A percentile compares a stretch with the other conserved stretches of the same genome.
phyloP scores from a whole-genome alignment of 2,888 invertebrate species.

The Mythimna ferrago region DNA sequence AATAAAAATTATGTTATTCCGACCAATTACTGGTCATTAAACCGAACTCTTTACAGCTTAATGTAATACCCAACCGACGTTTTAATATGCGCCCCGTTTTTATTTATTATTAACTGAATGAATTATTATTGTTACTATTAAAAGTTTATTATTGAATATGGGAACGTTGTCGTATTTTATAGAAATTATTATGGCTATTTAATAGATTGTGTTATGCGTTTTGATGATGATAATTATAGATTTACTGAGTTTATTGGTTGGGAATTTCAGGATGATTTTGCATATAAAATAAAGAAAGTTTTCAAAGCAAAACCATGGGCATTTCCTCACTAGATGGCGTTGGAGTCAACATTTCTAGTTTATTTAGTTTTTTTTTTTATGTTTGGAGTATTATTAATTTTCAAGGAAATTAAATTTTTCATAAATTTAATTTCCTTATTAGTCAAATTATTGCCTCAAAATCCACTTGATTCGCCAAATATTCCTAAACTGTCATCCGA shows the following conservation, averaged over 20 bases:
- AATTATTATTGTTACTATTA: slow-evolving; percentile 64
- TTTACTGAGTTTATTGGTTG: slow-evolving; percentile 9
- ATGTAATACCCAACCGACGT: slow-evolving; percentile 74
- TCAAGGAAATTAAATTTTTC: no score
- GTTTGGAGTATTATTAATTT: no score
- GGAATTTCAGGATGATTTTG: slow-evolving; percentile 1
- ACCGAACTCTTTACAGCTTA: slow-evolving; percentile 84
- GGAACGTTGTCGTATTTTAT: slow-evolving; percentile 56
- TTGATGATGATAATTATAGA: slow-evolving; percentile 13
- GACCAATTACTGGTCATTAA: slow-evolving; percentile 86
- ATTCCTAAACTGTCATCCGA: no score
- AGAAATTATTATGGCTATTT: slow-evolving; percentile 53
- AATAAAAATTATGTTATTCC: slow-evolving; percentile 87
- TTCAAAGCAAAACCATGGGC: no score
- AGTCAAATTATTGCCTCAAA: no score
- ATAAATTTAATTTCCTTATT: no score
- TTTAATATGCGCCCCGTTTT: slow-evolving; percentile 69
- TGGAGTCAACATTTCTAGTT: no score
- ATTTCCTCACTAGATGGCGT: no score
- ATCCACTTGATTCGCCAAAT: no score
- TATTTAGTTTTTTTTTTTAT: no score
- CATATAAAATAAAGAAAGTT: neutral
- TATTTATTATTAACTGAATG: slow-evolving; percentile 71
- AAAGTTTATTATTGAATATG: slow-evolving; percentile 62
- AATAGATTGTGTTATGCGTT: slow-evolving; percentile 49